phyloP scores from a whole-genome alignment of 2,113 vertebrate species.

The Cairina moschata region DNA sequence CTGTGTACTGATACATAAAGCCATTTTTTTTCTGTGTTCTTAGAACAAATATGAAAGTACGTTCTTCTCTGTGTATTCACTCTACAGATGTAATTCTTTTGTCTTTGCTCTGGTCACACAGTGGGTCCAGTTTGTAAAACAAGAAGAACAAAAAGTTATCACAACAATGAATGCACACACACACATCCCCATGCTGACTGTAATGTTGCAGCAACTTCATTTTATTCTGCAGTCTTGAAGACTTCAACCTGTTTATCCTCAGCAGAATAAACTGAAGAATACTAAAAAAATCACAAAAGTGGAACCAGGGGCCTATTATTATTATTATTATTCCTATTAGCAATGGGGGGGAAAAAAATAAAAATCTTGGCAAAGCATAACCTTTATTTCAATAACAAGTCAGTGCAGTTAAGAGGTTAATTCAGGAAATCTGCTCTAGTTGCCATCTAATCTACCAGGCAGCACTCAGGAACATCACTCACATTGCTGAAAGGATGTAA shows the following conservation, averaged over 20 bases:
- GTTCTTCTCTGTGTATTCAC: not conserved
- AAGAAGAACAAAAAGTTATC: not conserved
- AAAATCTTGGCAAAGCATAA: not conserved
- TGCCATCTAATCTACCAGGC: not conserved
- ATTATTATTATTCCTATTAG: not conserved
- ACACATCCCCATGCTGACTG: too few relatives aligned
- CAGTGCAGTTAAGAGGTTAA: not conserved
- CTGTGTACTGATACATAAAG: not conserved
- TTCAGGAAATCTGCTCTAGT: not conserved
- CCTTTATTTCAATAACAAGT: not conserved
- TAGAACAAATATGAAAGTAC: not conserved
- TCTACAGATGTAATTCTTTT: not conserved
- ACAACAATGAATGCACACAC: not conserved
- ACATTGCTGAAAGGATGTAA: not conserved
- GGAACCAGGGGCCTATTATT: not conserved
- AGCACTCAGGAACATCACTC: not conserved
- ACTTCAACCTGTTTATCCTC: not conserved
- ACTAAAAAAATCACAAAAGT: not conserved
- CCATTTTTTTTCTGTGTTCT: not conserved
- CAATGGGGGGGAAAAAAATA: not conserved
- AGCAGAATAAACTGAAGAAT: not conserved
- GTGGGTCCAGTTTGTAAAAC: fast-evolving
- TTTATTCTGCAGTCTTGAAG: not conserved
- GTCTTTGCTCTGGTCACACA: not conserved
- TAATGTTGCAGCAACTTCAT: not conserved